Percentiles rank a stretch among this genome's conserved stretches.
phyloP scores from a whole-genome alignment of 2,797 vertebrate species.

The Arrhamphus sclerolepis region DNA sequence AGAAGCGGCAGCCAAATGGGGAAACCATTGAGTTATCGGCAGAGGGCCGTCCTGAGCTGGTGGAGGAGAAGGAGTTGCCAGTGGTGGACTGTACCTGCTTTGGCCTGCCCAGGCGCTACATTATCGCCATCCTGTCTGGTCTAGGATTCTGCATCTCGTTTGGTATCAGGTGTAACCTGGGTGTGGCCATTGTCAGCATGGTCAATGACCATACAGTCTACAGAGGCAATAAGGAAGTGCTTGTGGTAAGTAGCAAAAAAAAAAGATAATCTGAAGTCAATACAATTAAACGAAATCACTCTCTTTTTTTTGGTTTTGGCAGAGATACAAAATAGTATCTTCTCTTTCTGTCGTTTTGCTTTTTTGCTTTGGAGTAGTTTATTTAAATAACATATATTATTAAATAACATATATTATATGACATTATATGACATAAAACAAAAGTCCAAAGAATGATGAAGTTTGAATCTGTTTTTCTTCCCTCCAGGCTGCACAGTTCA shows the following conservation, averaged over 20 bases:
- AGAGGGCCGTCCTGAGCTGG: constrained; percentile 86
- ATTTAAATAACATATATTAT: too few species aligned
- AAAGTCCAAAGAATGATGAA: not conserved
- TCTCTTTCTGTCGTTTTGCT: too few species aligned
- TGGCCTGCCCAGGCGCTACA: constrained; percentile 91
- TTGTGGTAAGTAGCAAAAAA: constrained; percentile 82
- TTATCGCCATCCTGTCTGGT: constrained; percentile 92
- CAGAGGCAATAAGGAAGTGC: constrained; percentile 85
- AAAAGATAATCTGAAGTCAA: not conserved
- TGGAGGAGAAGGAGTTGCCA: constrained; percentile 83
- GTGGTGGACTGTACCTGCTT: constrained; percentile 92
- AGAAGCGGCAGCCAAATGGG: constrained; percentile 86
- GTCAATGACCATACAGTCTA: constrained; percentile 92
- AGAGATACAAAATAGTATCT: too few species aligned
- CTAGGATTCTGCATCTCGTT: constrained; percentile 96
- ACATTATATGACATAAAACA: too few species aligned
- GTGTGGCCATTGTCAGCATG: constrained; percentile 95
- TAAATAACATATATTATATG: too few species aligned
- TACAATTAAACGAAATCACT: too few species aligned
- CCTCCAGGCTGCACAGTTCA: constrained; percentile 88
- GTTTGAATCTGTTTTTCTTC: constrained; percentile 13
- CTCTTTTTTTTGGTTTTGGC: too few species aligned
- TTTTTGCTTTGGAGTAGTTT: too few species aligned
- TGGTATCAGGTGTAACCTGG: constrained; percentile 95
- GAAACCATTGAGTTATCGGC: constrained; percentile 90